A percentile compares a stretch with the other conserved stretches of the same genome.
Conservation (phyloP, 2,797 vertebrate genomes). For the Myoxocephalus aenaeus region DNA sequence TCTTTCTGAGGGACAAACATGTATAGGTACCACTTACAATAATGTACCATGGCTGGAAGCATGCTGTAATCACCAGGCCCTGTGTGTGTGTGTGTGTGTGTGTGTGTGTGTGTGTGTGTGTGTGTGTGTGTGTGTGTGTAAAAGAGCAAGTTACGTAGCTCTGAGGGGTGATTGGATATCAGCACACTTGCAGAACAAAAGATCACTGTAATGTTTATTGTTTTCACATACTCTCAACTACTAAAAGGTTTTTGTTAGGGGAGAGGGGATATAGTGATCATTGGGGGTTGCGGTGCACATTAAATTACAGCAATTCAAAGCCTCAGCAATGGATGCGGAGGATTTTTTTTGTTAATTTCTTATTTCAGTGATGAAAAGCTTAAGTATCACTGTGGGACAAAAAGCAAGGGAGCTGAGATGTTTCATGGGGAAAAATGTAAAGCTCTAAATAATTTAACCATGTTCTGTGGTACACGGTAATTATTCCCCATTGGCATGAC, state of each 20-base stretch:
- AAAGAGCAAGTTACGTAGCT: conserved; percentile 7
- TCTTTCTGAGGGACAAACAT: conserved; percentile 24
- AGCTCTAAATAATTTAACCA: conserved; percentile 39
- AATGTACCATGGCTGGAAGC: conserved; percentile 17
- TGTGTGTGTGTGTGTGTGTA: neutral
- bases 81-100: neutral
- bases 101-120: neutral
- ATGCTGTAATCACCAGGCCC: neutral
- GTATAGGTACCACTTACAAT: conserved; percentile 3
- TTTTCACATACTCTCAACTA: conserved; percentile 18
- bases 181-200: conserved; percentile 13
- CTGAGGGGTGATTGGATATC: conserved; percentile 15
- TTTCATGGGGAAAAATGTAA: conserved; percentile 33
- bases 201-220: conserved; percentile 6
- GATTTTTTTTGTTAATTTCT: conserved; percentile 20
- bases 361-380: conserved; percentile 4
- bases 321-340: conserved; percentile 3
- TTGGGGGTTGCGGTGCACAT: conserved; percentile 6
- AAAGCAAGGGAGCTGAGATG: conserved; percentile 17
- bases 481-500: conserved; percentile 49
- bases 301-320: conserved; percentile 23
- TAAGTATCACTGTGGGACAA: neutral
- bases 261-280: conserved; percentile 2
- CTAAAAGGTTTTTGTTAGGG: conserved; percentile 21
- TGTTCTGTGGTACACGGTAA: conserved; percentile 43